Evolutionary conservation across 2,113 vertebrate species (phyloP), one percentile per base, ranked within the genome.

Genomic region (Bubalus kerabau): DNA sequence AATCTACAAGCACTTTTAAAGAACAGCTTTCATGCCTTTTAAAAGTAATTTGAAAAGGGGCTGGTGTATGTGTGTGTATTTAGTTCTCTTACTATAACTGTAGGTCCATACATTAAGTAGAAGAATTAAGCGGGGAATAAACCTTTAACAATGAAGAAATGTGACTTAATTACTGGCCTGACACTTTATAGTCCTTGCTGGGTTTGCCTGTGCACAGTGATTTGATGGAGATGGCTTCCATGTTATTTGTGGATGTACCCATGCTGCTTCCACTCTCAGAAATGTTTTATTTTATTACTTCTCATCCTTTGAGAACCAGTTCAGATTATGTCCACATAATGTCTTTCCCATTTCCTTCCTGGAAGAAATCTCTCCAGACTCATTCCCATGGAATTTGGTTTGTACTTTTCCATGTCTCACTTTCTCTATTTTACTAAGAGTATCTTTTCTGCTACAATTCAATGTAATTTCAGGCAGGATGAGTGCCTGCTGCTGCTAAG

Each of bases 1-100:
- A 83, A 97, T 97, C 97, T 97, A 89, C 95, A 96, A 57, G 62
- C 24, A 95, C 74, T 91, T 97, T 60, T 93, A 97, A 95, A 97
- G 92, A 97, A 97, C 40, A 62, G 74, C 94, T 98, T 97, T 98
- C 90, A 88, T 36, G 50, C 48, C 50, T 57, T 98, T 90, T 90
- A 90, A 83, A 92, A 94, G 52, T 90, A 74, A 94, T 87, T 19
- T 94, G 71, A 90, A 87, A 97, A 93, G 74, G 32, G 74, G 26
- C 21, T 93, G 19, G 12, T 30, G 46, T 85, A 57, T 40, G 26
- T 54, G 19, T 48, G 11, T 40, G 43, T 91, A 56, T 96, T 95
- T 43, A 95, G 52, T 48, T 56, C 32, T 93, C 23, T 85, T 87
- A 86, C 9, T 23, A 78, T 5, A 90, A 74, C 90, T 92, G 52